Conservation (phyloP, 2,797 vertebrate genomes). For the Pyrocephalus nanus region DNA sequence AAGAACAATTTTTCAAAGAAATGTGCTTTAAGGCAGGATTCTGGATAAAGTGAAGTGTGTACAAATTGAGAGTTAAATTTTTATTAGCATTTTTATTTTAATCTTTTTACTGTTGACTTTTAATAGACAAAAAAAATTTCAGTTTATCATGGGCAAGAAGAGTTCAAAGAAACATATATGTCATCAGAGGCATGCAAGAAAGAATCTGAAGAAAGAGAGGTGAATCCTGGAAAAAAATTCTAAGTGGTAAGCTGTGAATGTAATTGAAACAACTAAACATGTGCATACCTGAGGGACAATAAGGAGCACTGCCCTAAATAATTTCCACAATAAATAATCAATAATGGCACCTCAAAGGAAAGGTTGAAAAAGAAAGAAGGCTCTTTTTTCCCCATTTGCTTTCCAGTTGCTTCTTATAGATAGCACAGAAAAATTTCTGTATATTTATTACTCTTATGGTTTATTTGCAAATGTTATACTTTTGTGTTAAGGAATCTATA, state of each 20-base stretch:
- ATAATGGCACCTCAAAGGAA: neutral
- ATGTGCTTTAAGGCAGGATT: neutral
- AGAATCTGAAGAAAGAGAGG: neutral
- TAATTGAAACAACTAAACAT: neutral
- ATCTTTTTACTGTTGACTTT: neutral
- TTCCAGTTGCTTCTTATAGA: neutral
- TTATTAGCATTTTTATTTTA: neutral
- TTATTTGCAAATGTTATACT: neutral
- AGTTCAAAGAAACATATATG: neutral
- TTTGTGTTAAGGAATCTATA: neutral
- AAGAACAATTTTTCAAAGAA: neutral
- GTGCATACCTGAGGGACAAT: neutral
- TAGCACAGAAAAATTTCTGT: neutral
- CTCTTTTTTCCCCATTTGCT: neutral
- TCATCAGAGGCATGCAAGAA: neutral
- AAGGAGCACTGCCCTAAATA: neutral
- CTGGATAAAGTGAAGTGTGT: neutral
- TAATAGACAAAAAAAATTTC: neutral
- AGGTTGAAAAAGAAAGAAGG: neutral
- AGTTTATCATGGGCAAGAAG: neutral
- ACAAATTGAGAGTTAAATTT: neutral
- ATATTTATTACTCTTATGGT: neutral
- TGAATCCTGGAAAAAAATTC: neutral
- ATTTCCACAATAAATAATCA: neutral
- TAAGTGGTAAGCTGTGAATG: neutral